phyloP scores from a whole-genome alignment of 2,113 vertebrate species.

The Grammomys dolichurus region DNA sequence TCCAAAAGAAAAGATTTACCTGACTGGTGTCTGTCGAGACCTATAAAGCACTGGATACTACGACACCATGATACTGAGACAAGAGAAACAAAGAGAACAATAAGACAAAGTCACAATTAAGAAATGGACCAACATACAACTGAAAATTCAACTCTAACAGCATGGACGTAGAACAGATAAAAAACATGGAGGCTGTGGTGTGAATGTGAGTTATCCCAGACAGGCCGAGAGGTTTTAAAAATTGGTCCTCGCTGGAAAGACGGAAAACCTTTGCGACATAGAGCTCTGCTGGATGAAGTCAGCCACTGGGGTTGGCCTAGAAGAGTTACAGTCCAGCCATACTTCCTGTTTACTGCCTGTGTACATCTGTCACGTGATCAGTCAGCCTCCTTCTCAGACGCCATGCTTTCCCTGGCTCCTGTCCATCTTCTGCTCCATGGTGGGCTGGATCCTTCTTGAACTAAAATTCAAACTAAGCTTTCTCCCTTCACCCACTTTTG shows the following conservation, averaged over 20 bases:
- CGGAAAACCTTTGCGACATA: background rate
- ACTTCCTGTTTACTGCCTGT: background rate
- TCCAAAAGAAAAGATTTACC: background rate
- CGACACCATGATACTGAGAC: background rate
- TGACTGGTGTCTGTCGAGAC: background rate
- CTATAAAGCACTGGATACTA: background rate
- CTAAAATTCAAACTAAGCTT: background rate
- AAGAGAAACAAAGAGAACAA: background rate
- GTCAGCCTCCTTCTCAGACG: background rate
- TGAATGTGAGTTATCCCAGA: background rate
- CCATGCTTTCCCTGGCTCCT: no score
- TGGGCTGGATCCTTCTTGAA: no score
- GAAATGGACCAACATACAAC: background rate
- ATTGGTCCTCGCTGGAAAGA: background rate
- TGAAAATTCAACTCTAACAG: slow-evolving; percentile 16
- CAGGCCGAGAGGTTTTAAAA: background rate
- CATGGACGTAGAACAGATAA: background rate
- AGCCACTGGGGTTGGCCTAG: background rate
- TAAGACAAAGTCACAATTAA: background rate
- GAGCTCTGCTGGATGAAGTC: background rate
- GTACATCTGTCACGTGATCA: background rate
- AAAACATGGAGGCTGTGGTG: background rate
- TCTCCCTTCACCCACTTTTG: background rate
- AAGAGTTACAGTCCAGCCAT: background rate
- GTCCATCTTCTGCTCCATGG: background rate